Conservation (phyloP, 92 coral and sea anemone species). For the Scolanthus callimorphus region DNA sequence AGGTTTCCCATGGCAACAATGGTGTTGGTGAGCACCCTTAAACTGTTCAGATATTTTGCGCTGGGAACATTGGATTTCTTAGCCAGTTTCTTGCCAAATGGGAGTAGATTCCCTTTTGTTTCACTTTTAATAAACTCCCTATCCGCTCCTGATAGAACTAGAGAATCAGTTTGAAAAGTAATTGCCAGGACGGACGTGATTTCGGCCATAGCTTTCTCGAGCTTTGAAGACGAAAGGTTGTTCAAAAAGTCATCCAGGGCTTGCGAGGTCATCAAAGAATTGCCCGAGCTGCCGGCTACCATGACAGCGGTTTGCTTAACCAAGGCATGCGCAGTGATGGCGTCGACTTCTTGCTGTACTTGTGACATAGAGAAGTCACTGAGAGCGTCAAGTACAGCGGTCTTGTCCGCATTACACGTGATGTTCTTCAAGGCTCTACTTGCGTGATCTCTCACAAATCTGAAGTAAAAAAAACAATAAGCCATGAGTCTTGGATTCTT, state of each 20-base stretch:
- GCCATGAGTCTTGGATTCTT: no score
- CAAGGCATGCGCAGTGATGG: not conserved
- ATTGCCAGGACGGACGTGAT: conserved; percentile 34
- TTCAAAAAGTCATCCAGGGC: not conserved
- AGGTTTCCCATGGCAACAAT: conserved; percentile 52
- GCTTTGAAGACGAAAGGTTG: conserved; percentile 14
- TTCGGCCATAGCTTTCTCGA: conserved; percentile 38
- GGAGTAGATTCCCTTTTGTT: not conserved
- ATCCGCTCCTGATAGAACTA: conserved; percentile 33
- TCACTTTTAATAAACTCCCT: conserved; percentile 30
- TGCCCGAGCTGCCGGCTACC: not conserved
- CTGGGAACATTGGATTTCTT: conserved; percentile 1
- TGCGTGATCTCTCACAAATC: conserved; percentile 59
- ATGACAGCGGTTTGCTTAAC: not conserved
- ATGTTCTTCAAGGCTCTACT: conserved; percentile 62
- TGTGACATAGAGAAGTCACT: conserved; percentile 34
- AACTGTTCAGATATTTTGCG: conserved; percentile 49
- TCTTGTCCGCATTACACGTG: conserved; percentile 43
- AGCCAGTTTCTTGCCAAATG: not conserved
- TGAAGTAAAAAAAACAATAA: no score
- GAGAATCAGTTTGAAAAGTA: conserved; percentile 53
- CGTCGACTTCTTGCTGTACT: conserved; percentile 5
- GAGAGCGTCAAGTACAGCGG: conserved; percentile 40
- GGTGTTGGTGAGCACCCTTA: conserved; percentile 55
- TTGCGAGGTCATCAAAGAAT: not conserved